Base-by-base conservation (phyloP, 2,888 invertebrate genomes). In the Therioaphis trifolii region DNA sequence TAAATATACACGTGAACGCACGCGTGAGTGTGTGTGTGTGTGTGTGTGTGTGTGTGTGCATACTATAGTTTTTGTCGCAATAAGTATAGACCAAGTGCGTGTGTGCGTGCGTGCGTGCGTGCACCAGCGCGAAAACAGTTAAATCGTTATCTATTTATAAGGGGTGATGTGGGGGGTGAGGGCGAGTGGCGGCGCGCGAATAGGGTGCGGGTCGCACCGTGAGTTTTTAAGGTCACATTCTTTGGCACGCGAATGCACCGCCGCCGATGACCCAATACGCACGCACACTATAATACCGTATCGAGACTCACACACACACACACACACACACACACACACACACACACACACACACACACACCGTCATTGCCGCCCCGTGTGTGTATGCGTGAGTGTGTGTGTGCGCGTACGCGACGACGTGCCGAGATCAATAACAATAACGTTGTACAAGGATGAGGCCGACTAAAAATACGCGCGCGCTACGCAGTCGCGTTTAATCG, bases 191-290 rank as follows among this genome's bases (percentile, higher is more conserved):
- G 52, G 35, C 11, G 9, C 9, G 52, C 1, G 58, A n/a, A 74
- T 24, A n/a, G 35, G 11, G n/a, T 3, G 43, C 49, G 24, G 52
- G 24, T 52, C 35, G 63, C 15, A 21, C n/a, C n/a, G n/a, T 21
- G 66, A 12, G 55, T 58, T 43, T n/a, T 79, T 69, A 79, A 79
- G 79, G 79, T 79, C 79, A 79, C 69, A 55, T 79, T 69, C 69
- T 79, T 79, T 79, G 79, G 43, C 69, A 27, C 55, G 40, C 27
- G 24, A 63, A 76, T 4, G 40, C 27, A 27, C 18, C 27, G 46
- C 7, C n/a, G 29, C 61, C 46, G 46, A 77, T 35, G 61, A 77
- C 49, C 40, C 66, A 55, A 74, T 55, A 55, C n/a, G 21, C 29
- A 46, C 14, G 29, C 58, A 21, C n/a, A n/a, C n/a, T n/a, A n/a